These are phyloP conservation scores for Bufotes viridis DNA, from an alignment of 2,797 vertebrate species.

Conservation along the genomic window DNA sequence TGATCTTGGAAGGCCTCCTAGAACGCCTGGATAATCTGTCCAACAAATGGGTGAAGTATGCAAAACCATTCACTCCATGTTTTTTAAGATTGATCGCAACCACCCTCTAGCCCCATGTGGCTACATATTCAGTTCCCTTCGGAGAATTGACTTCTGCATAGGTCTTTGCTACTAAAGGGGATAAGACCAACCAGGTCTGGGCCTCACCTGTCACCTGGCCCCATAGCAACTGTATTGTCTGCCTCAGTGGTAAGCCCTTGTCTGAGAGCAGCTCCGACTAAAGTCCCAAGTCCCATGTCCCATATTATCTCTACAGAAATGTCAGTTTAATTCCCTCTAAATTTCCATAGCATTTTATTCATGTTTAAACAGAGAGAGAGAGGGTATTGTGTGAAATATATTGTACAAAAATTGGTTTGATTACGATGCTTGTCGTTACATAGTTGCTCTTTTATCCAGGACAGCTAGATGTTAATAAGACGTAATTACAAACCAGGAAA, in stretches of 20 bases:
- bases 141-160: too few relatives aligned
- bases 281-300: background rate
- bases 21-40: slow-evolving; percentile 73
- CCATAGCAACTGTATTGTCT: background rate
- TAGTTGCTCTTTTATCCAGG: background rate
- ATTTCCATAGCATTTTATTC: background rate
- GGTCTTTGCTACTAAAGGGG: too few relatives aligned
- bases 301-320: background rate
- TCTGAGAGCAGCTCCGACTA: background rate
- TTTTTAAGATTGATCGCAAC: background rate
- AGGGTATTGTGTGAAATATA: background rate
- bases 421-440: background rate
- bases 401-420: background rate
- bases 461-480: slow-evolving; percentile 24
- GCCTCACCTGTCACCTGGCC: too few relatives aligned
- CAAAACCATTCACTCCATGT: background rate
- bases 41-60: slow-evolving; percentile 80
- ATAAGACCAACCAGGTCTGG: background rate
- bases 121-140: too few relatives aligned
- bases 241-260: background rate
- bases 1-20: slow-evolving; percentile 75
- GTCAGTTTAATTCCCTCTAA: background rate
- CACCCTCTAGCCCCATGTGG: too few relatives aligned
- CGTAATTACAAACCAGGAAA: slow-evolving; percentile 37
- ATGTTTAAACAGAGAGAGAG: background rate